Conservation (phyloP, 1,140 invertebrate species). For the Sitobion miscanthi region DNA sequence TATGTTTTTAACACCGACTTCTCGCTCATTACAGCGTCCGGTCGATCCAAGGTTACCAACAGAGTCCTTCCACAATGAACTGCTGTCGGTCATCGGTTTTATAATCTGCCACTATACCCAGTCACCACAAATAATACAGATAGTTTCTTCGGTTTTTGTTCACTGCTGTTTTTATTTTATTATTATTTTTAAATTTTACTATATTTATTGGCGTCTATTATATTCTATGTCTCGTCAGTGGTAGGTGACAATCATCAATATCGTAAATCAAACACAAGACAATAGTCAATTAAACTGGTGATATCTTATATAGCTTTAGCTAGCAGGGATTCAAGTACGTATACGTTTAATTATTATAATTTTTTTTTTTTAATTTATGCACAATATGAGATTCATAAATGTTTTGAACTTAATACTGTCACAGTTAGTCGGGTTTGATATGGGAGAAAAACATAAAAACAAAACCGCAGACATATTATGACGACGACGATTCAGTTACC, state of each 20-base stretch:
- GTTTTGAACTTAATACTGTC: not conserved
- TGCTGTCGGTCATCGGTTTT: slow-evolving; percentile 49
- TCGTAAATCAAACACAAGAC: not conserved
- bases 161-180: not conserved
- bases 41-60: slow-evolving; percentile 52
- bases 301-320: not conserved
- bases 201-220: not conserved
- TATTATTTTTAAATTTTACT: not conserved
- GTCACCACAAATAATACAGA: slow-evolving; percentile 36
- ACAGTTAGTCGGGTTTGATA: not conserved
- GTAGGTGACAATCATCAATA: not conserved
- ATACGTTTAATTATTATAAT: not conserved
- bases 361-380: not conserved
- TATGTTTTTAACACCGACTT: slow-evolving; percentile 51
- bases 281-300: not conserved
- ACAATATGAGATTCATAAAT: not conserved
- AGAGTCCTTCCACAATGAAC: slow-evolving; percentile 52
- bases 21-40: slow-evolving; percentile 56
- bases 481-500: slow-evolving; percentile 39
- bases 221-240: not conserved
- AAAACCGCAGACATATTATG: slow-evolving; percentile 22
- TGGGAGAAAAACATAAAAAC: not conserved
- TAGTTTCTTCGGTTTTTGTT: slow-evolving; percentile 35
- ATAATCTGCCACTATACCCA: slow-evolving; percentile 41
- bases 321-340: not conserved